Percentiles rank a stretch among this genome's conserved stretches.
These are phyloP conservation scores for Sycobia sp. DNA, from an alignment of 1,140 invertebrate genomes.

Conservation along the genomic window DNA sequence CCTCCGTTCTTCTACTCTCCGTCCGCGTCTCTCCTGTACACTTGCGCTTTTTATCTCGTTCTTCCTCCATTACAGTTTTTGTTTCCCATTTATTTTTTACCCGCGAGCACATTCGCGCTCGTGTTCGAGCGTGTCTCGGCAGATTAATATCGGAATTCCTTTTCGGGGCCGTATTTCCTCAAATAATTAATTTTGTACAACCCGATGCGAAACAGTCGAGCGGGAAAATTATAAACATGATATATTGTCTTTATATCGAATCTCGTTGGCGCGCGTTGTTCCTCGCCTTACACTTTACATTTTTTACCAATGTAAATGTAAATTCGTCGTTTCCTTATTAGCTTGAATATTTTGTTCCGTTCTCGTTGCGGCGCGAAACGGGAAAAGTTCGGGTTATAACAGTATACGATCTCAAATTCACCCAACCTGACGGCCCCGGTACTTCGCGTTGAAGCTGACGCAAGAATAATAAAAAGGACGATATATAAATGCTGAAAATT, in stretches of 20 bases:
- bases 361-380: neutral
- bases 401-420: too few species aligned
- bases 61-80: neutral
- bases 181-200: constrained; percentile 26
- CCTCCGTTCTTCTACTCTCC: neutral
- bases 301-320: neutral
- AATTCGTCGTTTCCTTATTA: constrained; percentile 22
- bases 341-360: constrained; percentile 12
- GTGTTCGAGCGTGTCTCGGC: neutral
- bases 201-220: neutral
- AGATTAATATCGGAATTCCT: constrained; percentile 17
- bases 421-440: neutral
- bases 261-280: neutral
- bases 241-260: constrained; percentile 16
- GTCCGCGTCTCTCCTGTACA: constrained; percentile 5
- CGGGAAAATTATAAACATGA: constrained; percentile 14
- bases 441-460: neutral
- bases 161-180: constrained; percentile 10
- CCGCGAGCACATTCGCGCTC: neutral
- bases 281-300: too few species aligned
- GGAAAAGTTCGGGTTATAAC: neutral
- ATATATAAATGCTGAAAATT: too few species aligned
- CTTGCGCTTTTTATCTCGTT: neutral
- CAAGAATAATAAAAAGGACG: neutral
- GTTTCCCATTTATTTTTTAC: neutral